Evolutionary conservation across 2,888 invertebrate genomes (phyloP), one percentile per base, ranked within the genome.

Genomic region (Latrodectus hesperus): DNA sequence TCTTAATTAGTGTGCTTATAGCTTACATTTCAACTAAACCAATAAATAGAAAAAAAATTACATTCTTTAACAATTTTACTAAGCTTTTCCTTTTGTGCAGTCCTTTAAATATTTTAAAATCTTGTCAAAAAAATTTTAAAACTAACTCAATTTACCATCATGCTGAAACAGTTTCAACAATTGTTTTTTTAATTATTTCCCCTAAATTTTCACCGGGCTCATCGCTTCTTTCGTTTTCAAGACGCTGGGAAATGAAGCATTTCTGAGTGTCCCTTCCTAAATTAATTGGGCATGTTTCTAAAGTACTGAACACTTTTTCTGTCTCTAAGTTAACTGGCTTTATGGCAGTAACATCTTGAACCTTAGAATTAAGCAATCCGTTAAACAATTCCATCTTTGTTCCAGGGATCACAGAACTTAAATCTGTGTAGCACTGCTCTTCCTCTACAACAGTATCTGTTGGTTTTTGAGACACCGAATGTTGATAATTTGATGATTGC

Each of bases 101-200:
- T 64, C 16, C 14, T 64, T 64, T 64, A 9, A 38, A 49, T 16
- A 71, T n/a, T 51, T 71, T 49, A 51, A 71, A 71, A 49, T 51
- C 49, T 14, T 49, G 26, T 71, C 51, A 51, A 71, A 71, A 71
- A 71, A n/a, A n/a, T 81, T 74, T 60, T 51, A 68, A 74, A 53
- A 73, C 79, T 80, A 84, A 84, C 49, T 12, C 70, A 79, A 76
- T 70, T 77, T 73, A 84, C 85, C 84, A 78, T 94, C 95, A 96
- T 93, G 96, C 96, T 91, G 95, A 96, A 91, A 96, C 96, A 91
- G 96, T 96, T 93, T 97, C 97, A 92, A 97, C 96, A 94, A 97
- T 96, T 89, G 96, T 96, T 93, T 97, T 96, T 93, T 97, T 97
- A 91, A 97, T 97, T 91, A 97, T 96, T 93, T 97, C 97, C 80